Percentiles rank a stretch among this genome's conserved stretches.
Conservation (phyloP, 2,113 vertebrate genomes). For the Nothobranchius kuhntae region DNA sequence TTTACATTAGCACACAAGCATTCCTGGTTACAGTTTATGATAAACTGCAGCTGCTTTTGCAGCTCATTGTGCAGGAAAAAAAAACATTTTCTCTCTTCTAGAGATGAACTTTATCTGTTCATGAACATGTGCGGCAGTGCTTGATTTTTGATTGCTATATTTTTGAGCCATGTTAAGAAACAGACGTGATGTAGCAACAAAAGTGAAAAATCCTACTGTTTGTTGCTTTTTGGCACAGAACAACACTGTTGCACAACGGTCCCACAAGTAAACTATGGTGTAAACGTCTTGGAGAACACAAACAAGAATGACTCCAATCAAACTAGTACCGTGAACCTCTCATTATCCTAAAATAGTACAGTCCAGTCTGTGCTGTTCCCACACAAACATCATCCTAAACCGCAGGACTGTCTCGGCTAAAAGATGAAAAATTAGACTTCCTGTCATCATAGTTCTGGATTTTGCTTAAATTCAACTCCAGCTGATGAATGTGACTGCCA, state of each 20-base stretch:
- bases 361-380: conserved; percentile 3
- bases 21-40: background rate
- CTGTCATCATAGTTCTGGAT: background rate
- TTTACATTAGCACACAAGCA: no score
- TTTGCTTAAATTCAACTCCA: background rate
- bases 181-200: no score
- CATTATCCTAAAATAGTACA: conserved; percentile 25
- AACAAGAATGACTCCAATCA: background rate
- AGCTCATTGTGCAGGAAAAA: background rate
- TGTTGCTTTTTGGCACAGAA: background rate
- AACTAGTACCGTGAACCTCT: conserved; percentile 11
- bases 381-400: background rate
- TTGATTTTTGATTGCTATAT: background rate
- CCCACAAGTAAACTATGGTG: conserved; percentile 2
- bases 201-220: no score
- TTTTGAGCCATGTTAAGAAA: no score
- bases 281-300: conserved; percentile 1
- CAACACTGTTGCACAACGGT: background rate
- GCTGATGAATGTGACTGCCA: background rate
- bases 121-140: conserved; percentile 1
- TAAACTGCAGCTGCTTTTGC: conserved; percentile 29
- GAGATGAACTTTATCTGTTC: conserved; percentile 11
- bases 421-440: conserved; percentile 23
- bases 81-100: background rate
- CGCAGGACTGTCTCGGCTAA: conserved; percentile 7